Percentiles rank a stretch among this genome's conserved stretches.
Conservation (phyloP, 2,888 invertebrate genomes). For the Monochamus alternatus region DNA sequence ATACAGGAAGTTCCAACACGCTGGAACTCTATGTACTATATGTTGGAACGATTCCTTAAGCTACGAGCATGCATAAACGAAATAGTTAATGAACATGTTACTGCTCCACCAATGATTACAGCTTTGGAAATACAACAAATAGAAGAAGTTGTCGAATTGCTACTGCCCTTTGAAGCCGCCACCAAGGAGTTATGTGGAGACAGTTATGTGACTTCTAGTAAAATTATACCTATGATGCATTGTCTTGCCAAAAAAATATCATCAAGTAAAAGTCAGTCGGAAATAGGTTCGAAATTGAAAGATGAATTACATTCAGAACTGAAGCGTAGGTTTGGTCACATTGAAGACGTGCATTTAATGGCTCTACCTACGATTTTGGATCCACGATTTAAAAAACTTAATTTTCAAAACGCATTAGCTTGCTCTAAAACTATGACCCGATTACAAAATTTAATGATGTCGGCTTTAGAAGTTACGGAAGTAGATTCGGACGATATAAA, state of each 20-base stretch:
- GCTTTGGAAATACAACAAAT: neutral
- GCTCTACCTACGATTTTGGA: slow-evolving; percentile 11
- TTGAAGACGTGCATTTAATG: slow-evolving; percentile 10
- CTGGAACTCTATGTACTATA: slow-evolving; percentile 45
- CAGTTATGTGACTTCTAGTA: slow-evolving; percentile 24
- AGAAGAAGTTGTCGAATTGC: slow-evolving; percentile 9
- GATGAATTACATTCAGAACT: slow-evolving; percentile 46
- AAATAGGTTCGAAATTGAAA: slow-evolving; percentile 24
- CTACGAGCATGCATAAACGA: slow-evolving; percentile 42
- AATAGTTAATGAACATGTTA: slow-evolving; percentile 38
- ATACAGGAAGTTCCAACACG: slow-evolving; percentile 41
- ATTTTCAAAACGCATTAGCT: slow-evolving; percentile 15
- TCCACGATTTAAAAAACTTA: slow-evolving; percentile 18
- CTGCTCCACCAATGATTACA: slow-evolving; percentile 28
- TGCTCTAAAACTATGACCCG: slow-evolving; percentile 16
- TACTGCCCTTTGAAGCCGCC: slow-evolving; percentile 25
- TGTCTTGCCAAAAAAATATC: neutral
- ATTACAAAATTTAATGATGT: slow-evolving; percentile 17
- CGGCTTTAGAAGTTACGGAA: slow-evolving; percentile 12
- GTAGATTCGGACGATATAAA: slow-evolving; percentile 4
- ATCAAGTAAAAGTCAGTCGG: slow-evolving; percentile 19
- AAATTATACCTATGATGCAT: slow-evolving; percentile 28
- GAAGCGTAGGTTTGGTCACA: no score
- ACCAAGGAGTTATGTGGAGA: slow-evolving; percentile 38
- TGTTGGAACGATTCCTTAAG: slow-evolving; percentile 48